phyloP scores from a whole-genome alignment of 2,888 invertebrate genomes.

The Spialia ferax region DNA sequence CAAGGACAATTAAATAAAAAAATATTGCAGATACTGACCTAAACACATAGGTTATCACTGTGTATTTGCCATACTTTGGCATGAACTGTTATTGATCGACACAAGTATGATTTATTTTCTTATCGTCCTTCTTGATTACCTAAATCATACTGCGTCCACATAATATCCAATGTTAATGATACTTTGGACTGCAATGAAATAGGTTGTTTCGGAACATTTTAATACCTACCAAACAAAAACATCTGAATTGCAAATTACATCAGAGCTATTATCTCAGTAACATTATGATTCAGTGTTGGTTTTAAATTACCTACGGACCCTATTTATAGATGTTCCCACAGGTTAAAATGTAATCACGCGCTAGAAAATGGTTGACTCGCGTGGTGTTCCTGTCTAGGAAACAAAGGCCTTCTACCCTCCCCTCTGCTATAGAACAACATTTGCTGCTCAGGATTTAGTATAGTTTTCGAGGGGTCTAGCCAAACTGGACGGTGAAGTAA shows the following conservation, averaged over 20 bases:
- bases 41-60: too few relatives aligned
- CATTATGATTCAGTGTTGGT: slow-evolving; percentile 4
- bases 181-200: too few relatives aligned
- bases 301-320: slow-evolving; percentile 58
- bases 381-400: slow-evolving; percentile 54
- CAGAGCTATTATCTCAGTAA: neutral
- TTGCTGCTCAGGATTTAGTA: slow-evolving; percentile 36
- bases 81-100: too few relatives aligned
- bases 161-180: too few relatives aligned
- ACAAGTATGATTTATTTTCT: too few relatives aligned
- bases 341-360: slow-evolving; percentile 71
- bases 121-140: too few relatives aligned
- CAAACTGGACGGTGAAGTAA: slow-evolving; percentile 16
- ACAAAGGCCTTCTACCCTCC: slow-evolving; percentile 9
- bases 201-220: neutral
- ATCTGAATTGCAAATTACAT: neutral
- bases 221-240: neutral
- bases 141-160: too few relatives aligned
- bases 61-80: too few relatives aligned
- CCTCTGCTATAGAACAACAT: slow-evolving; percentile 13
- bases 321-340: slow-evolving; percentile 64
- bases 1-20: too few relatives aligned
- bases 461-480: slow-evolving; percentile 15
- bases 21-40: too few relatives aligned
- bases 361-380: slow-evolving; percentile 64